Conservation (phyloP, 2,113 vertebrate genomes). For the Hucho hucho region DNA sequence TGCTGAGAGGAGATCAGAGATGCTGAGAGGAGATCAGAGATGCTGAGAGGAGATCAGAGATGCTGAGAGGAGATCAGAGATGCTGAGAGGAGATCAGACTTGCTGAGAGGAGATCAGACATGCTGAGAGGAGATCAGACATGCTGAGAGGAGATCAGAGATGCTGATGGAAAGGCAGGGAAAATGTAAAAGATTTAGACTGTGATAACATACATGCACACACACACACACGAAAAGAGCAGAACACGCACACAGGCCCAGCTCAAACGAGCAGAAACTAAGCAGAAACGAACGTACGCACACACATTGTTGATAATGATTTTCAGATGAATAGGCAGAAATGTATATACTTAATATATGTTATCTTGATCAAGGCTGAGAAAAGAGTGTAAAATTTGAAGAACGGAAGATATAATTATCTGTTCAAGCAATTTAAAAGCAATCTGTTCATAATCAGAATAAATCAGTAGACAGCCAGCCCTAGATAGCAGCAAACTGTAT, state of each 20-base stretch:
- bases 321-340: background rate
- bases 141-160: too few relatives aligned
- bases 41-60: too few relatives aligned
- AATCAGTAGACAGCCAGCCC: background rate
- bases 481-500: background rate
- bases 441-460: slow-evolving; percentile 40
- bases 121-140: too few relatives aligned
- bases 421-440: slow-evolving; percentile 50
- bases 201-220: slow-evolving; percentile 29
- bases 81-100: too few relatives aligned
- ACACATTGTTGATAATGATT: background rate
- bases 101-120: too few relatives aligned
- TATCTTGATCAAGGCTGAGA: slow-evolving; percentile 61
- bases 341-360: slow-evolving; percentile 60
- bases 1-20: too few relatives aligned
- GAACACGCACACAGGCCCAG: background rate
- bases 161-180: slow-evolving; percentile 25
- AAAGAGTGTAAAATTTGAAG: slow-evolving; percentile 58
- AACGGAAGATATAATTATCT: slow-evolving; percentile 67
- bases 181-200: slow-evolving; percentile 56
- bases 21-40: too few relatives aligned
- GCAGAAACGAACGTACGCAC: background rate
- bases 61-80: too few relatives aligned
- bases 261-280: background rate
- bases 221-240: slow-evolving; percentile 1